Conservation (phyloP, 2,797 vertebrate species). For the Synanceia verrucosa region DNA sequence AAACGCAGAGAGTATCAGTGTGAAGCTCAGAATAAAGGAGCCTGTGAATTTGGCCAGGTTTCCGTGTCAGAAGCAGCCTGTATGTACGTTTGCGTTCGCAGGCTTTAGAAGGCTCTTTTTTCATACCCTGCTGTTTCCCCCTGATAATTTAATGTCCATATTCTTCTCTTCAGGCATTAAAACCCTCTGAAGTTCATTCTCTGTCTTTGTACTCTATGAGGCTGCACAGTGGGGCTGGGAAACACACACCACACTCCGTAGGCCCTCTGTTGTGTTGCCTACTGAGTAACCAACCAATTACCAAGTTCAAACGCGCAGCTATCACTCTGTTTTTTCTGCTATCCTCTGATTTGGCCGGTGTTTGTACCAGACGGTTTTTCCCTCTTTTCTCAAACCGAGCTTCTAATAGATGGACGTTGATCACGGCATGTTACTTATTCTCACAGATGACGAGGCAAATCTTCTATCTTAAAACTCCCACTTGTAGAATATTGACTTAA, state of each 20-base stretch:
- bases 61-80: constrained; percentile 80
- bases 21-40: constrained; percentile 79
- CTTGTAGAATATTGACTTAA: background rate
- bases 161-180: constrained; percentile 82
- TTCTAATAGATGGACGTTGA: constrained; percentile 59
- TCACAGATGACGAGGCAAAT: constrained; percentile 54
- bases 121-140: constrained; percentile 83
- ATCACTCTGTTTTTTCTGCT: constrained; percentile 65
- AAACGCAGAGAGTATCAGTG: constrained; percentile 68
- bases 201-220: constrained; percentile 75
- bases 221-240: constrained; percentile 75
- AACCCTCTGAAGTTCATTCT: constrained; percentile 81
- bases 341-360: constrained; percentile 69
- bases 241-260: constrained; percentile 75
- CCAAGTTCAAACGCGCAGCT: constrained; percentile 75
- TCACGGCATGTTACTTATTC: constrained; percentile 38
- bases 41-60: constrained; percentile 81
- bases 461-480: constrained; percentile 3
- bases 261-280: constrained; percentile 75
- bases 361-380: constrained; percentile 48
- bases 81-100: constrained; percentile 63
- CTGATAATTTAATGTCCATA: constrained; percentile 84
- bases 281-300: constrained; percentile 78
- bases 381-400: constrained; percentile 50
- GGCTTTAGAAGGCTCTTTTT: constrained; percentile 78